phyloP scores from a whole-genome alignment of 2,797 vertebrate genomes.

The Phalanger gymnotis region DNA sequence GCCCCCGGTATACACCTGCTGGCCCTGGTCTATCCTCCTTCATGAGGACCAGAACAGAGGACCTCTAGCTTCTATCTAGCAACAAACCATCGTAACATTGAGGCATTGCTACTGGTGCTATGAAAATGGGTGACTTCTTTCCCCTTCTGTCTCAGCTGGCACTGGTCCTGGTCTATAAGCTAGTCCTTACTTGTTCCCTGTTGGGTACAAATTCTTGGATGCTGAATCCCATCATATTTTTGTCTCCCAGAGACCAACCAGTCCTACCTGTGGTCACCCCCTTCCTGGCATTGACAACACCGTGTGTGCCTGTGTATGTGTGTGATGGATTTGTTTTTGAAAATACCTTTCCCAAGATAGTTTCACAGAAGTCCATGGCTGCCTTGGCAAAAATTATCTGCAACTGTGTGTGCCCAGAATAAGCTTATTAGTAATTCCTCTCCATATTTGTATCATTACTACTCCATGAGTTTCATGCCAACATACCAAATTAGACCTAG shows the following conservation, averaged over 20 bases:
- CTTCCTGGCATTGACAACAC: neutral
- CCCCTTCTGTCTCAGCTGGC: neutral
- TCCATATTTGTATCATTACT: slow-evolving; percentile 39
- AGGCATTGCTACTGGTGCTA: neutral
- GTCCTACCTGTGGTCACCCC: neutral
- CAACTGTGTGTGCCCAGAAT: slow-evolving; percentile 58
- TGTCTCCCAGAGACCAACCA: neutral
- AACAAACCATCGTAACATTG: neutral
- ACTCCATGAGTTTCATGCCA: slow-evolving; percentile 16
- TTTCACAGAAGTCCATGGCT: neutral
- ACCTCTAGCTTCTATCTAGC: neutral
- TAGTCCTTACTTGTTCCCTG: neutral
- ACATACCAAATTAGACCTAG: neutral
- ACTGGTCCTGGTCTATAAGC: neutral
- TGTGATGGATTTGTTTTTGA: neutral
- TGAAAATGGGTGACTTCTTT: neutral
- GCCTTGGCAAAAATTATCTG: slow-evolving; percentile 43
- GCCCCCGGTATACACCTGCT: neutral
- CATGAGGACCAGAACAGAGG: neutral
- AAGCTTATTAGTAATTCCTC: slow-evolving; percentile 58
- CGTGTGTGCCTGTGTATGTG: neutral
- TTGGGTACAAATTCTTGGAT: neutral
- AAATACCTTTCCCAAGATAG: slow-evolving; percentile 37
- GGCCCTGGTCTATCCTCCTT: neutral
- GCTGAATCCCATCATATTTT: neutral